phyloP scores from a whole-genome alignment of 2,797 vertebrate genomes.

The Onychomys arenicola region DNA sequence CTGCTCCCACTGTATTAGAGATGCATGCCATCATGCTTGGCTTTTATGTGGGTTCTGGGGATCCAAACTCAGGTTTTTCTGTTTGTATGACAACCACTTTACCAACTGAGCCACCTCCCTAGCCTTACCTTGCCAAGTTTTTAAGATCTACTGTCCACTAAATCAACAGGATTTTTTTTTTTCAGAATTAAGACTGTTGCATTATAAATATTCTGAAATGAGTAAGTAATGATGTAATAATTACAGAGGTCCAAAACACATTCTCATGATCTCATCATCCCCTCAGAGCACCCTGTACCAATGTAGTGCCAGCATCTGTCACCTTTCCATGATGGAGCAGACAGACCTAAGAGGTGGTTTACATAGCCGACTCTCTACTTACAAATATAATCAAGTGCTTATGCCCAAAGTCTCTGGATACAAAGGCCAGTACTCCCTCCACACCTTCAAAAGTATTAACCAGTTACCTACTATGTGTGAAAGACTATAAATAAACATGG shows the following conservation, averaged over 20 bases:
- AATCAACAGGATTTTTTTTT: slow-evolving; percentile 45
- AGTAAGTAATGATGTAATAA: slow-evolving; percentile 14
- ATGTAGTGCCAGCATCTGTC: neutral
- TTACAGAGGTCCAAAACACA: neutral
- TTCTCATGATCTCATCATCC: neutral
- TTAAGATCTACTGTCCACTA: slow-evolving; percentile 59
- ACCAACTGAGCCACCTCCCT: neutral
- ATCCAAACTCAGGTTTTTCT: neutral
- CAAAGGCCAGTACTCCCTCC: neutral
- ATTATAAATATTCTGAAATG: slow-evolving; percentile 33
- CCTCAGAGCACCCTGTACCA: neutral
- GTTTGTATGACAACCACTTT: neutral
- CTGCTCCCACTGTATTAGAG: neutral
- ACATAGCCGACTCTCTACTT: neutral
- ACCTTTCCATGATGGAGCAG: neutral
- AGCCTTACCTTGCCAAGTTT: neutral
- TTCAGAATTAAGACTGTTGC: slow-evolving; percentile 60
- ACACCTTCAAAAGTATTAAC: neutral
- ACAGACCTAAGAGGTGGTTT: neutral
- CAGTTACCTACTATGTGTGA: neutral
- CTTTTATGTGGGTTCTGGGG: neutral
- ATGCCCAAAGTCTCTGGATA: neutral
- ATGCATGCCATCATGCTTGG: neutral
- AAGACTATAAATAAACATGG: neutral
- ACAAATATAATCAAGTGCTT: neutral